Base-by-base conservation (phyloP, 2,797 vertebrate species). In the Silurus aristotelis region DNA sequence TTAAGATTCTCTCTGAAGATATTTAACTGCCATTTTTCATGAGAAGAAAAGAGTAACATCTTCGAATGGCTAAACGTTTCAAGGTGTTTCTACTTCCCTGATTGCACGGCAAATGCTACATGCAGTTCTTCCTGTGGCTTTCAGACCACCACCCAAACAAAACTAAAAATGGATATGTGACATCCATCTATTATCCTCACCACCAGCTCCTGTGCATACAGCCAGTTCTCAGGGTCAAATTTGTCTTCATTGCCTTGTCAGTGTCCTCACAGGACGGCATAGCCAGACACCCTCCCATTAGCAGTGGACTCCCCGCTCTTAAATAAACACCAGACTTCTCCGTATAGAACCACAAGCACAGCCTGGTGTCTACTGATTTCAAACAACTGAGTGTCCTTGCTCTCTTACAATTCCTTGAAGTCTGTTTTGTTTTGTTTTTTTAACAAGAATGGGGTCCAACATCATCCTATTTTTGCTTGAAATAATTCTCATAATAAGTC, bases 81-180 rank as follows among this genome's bases (percentile, higher is more conserved):
- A 80, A 31, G 89, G 91, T 90, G 91, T 89, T 86, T 89, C 87
- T 91, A 91, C 91, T 92, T 93, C 92, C 93, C 91, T 92, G 91
- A 91, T 91, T 91, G 91, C 91, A 94, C 89, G 91, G 5, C 56
- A 15, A 80, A 19, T 78, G 52, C 72, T 71, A 64, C 17, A 84
- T 19, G 12, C 22, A 6, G 20, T 25, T 72, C n/a, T 61, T 46
- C 67, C 67, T 43, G 27, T 43, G 27, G 67, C 63, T 27, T 82
- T 73, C 78, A 66, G 52, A 66, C 90, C 87, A 89, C 82, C 85
- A 89, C 88, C 85, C 84, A 84, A 83, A 84, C 52, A 79, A 31
- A 20, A 67, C 68, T 70, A 78, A 60, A 89, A 68, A 85, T 75
- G 58, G 72, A 85, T 87, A 82, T 68, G 56, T 85, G 83, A 87